Conservation (phyloP, 1,140 invertebrate species). For the Drosophila rhopaloa region DNA sequence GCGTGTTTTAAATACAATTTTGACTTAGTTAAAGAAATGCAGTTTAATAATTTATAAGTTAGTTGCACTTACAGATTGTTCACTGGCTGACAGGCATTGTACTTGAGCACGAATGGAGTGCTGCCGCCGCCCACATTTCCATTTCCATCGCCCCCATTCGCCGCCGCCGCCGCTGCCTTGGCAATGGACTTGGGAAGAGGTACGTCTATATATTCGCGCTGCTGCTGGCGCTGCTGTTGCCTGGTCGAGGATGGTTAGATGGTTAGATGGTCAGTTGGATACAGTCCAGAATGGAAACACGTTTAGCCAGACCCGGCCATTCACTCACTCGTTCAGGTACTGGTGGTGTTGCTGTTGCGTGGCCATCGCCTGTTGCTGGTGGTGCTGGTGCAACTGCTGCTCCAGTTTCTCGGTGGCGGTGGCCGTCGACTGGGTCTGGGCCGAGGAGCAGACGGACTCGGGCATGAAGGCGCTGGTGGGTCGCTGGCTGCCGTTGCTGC, state of each 20-base stretch:
- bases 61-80: conserved; percentile 74
- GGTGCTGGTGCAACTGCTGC: conserved; percentile 75
- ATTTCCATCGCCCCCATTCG: conserved; percentile 17
- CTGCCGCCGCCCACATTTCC: conserved; percentile 19
- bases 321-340: conserved; percentile 76
- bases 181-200: conserved; percentile 83
- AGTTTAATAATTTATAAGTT: neutral
- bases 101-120: conserved; percentile 78
- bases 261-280: neutral
- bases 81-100: conserved; percentile 78
- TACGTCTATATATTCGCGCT: conserved; percentile 84
- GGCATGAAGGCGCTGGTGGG: conserved; percentile 74
- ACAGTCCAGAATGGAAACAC: conserved; percentile 23
- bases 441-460: conserved; percentile 78
- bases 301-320: conserved; percentile 26
- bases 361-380: conserved; percentile 71
- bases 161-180: conserved; percentile 60
- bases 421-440: conserved; percentile 78
- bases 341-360: conserved; percentile 77
- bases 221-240: conserved; percentile 48
- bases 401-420: conserved; percentile 78
- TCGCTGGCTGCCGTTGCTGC: conserved; percentile 40
- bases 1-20: too few species aligned
- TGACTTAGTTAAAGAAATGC: too few species aligned
- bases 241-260: conserved; percentile 6